Evolutionary conservation across 2,113 vertebrate genomes (phyloP).

Genomic region (Sander lucioperca): DNA sequence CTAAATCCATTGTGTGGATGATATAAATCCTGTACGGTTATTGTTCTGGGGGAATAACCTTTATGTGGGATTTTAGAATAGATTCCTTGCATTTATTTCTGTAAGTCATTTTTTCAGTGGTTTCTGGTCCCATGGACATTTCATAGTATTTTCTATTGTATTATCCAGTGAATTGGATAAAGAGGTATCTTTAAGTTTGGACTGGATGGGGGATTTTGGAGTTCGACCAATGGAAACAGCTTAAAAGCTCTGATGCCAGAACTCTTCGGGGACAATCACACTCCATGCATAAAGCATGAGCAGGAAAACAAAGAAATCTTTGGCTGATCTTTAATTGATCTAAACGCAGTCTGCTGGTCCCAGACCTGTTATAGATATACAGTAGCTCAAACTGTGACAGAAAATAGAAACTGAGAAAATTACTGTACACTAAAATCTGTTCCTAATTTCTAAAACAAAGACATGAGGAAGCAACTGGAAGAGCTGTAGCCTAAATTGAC

Average conservation of each 20-base stretch:
- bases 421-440: neutral
- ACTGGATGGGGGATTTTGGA: neutral
- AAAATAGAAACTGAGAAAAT: neutral
- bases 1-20: slow-evolving; percentile 8
- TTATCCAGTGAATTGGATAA: neutral
- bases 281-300: neutral
- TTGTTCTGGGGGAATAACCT: slow-evolving; percentile 10
- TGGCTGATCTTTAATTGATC: neutral
- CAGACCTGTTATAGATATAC: neutral
- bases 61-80: slow-evolving; percentile 6
- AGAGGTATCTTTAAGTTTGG: neutral
- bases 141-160: neutral
- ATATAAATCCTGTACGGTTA: slow-evolving; percentile 18
- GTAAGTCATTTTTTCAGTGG: neutral
- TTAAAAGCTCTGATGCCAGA: neutral
- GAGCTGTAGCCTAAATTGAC: neutral
- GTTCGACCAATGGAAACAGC: neutral
- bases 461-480: neutral
- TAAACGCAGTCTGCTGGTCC: neutral
- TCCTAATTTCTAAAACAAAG: neutral
- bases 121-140: neutral
- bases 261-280: neutral
- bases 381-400: neutral
- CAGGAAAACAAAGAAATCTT: neutral
- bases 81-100: neutral